Conservation (phyloP, 2,888 invertebrate species). For the Teleiodes luculella region DNA sequence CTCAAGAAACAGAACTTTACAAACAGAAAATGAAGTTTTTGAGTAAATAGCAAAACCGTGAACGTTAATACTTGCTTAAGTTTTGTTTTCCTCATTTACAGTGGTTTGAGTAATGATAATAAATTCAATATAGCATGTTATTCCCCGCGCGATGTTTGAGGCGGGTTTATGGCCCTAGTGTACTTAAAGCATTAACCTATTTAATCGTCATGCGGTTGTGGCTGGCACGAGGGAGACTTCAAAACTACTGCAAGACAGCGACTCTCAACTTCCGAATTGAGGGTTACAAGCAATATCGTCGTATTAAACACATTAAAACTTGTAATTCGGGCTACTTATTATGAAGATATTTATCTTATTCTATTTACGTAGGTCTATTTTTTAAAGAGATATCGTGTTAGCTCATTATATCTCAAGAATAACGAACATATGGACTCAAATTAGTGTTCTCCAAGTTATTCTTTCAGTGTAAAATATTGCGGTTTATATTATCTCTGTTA, state of each 20-base stretch:
- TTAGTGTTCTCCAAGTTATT: too few species aligned
- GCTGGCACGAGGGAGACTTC: background rate
- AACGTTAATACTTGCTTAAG: background rate
- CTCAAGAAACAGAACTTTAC: too few species aligned
- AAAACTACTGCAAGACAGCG: background rate
- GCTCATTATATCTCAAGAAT: too few species aligned
- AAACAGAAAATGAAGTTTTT: too few species aligned
- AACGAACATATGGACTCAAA: too few species aligned
- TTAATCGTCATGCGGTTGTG: constrained; percentile 2
- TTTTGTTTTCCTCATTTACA: background rate
- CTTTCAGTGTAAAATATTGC: too few species aligned
- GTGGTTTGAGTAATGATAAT: background rate
- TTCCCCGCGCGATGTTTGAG: constrained; percentile 6
- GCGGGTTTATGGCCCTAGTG: background rate
- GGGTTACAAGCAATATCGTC: too few species aligned
- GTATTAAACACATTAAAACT: background rate
- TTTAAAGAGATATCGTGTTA: too few species aligned
- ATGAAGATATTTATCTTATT: too few species aligned
- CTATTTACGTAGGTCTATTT: too few species aligned
- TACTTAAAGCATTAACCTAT: constrained; percentile 10
- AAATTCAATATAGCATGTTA: constrained; percentile 6
- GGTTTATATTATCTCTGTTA: too few species aligned
- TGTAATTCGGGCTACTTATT: too few species aligned
- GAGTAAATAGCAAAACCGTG: background rate
- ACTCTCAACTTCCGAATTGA: background rate